Percentiles rank a stretch among this genome's conserved stretches.
Evolutionary conservation across 2,888 invertebrate species (phyloP).

Genomic region (Dicranocentrus wangi): DNA sequence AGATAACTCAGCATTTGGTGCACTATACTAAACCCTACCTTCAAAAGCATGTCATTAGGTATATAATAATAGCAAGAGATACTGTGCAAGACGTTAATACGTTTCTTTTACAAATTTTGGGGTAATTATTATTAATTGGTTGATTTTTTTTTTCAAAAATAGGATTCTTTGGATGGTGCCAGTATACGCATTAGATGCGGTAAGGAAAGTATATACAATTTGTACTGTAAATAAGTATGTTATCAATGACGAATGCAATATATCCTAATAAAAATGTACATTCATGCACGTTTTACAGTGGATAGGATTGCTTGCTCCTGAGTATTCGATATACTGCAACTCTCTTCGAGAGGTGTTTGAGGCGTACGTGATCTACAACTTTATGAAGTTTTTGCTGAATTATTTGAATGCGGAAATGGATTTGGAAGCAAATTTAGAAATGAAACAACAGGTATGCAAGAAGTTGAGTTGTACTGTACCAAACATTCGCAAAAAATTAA

Average conservation of each 20-base stretch:
- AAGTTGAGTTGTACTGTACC: neutral
- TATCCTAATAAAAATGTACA: too few species aligned
- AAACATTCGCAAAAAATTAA: neutral
- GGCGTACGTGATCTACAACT: constrained; percentile 98
- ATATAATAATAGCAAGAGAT: too few species aligned
- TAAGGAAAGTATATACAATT: constrained; percentile 77
- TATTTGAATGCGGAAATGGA: constrained; percentile 91
- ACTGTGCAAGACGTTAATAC: too few species aligned
- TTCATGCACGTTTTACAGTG: constrained; percentile 82
- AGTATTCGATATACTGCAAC: constrained; percentile 93
- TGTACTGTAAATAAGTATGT: neutral
- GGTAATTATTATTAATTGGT: too few species aligned
- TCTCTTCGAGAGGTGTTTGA: constrained; percentile 96
- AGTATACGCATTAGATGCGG: constrained; percentile 94
- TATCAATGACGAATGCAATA: too few species aligned
- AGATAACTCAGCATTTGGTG: constrained; percentile 92
- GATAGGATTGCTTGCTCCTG: constrained; percentile 90
- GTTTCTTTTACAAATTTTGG: constrained; percentile 6
- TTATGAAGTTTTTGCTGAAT: constrained; percentile 94
- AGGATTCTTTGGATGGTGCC: constrained; percentile 98
- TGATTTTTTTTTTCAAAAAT: constrained; percentile 74
- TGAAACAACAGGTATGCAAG: constrained; percentile 69
- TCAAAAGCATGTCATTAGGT: constrained; percentile 94
- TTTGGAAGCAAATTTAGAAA: constrained; percentile 80
- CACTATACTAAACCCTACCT: constrained; percentile 92